Evolutionary conservation across 2,113 vertebrate species (phyloP).

Genomic region (Calyptommatus sinebrachiatus): DNA sequence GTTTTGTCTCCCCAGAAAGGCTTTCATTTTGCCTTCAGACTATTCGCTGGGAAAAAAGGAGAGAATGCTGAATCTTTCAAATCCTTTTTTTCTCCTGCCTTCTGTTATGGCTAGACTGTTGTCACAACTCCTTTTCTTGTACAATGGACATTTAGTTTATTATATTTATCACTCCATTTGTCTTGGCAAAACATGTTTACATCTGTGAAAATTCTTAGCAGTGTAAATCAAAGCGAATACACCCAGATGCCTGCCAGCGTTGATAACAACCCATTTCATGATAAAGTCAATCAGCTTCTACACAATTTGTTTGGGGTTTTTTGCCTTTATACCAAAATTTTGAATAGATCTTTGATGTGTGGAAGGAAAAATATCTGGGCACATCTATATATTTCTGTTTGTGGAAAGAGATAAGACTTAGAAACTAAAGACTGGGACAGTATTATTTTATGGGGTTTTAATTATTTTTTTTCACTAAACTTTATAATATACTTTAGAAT

Average conservation of each 20-base stretch:
- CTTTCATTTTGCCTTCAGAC: neutral
- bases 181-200: slow-evolving; percentile 51
- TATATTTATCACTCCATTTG: slow-evolving; percentile 46
- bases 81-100: neutral
- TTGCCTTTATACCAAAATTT: slow-evolving; percentile 34
- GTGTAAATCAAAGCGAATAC: slow-evolving; percentile 46
- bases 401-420: neutral
- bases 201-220: slow-evolving; percentile 30
- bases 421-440: neutral
- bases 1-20: neutral
- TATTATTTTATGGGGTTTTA: neutral
- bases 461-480: neutral
- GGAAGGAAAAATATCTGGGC: neutral
- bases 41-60: slow-evolving; percentile 10
- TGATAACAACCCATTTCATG: slow-evolving; percentile 30
- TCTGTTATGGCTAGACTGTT: slow-evolving; percentile 12
- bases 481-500: neutral
- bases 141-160: slow-evolving; percentile 42
- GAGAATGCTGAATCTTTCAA: neutral
- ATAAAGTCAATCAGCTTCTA: slow-evolving; percentile 28
- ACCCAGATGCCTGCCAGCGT: slow-evolving; percentile 22
- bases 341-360: neutral
- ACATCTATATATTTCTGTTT: slow-evolving; percentile 14
- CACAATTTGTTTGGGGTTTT: slow-evolving; percentile 22
- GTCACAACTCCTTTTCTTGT: slow-evolving; percentile 31